Conservation (phyloP, 1,140 invertebrate species). For the Ruditapes philippinarum region DNA sequence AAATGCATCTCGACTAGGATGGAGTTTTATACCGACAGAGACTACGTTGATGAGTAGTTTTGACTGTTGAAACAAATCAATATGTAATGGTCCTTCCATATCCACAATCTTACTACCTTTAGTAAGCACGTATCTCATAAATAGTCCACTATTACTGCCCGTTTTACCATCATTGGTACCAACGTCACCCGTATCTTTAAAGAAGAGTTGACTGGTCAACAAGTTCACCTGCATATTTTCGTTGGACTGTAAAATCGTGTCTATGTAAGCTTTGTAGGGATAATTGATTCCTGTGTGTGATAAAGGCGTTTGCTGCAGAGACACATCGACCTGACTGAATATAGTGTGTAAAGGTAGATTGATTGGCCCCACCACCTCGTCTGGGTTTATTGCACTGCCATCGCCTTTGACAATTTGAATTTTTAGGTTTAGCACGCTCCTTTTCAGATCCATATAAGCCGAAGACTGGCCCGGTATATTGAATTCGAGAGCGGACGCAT, state of each 20-base stretch:
- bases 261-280: constrained; percentile 67
- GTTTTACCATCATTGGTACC: constrained; percentile 22
- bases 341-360: constrained; percentile 53
- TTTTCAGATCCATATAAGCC: constrained; percentile 54
- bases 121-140: background rate
- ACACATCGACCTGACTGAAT: constrained; percentile 24
- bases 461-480: background rate
- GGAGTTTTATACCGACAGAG: constrained; percentile 16
- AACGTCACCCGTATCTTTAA: constrained; percentile 42
- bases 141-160: background rate
- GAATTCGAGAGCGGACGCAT: no score
- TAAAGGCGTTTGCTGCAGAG: constrained; percentile 55
- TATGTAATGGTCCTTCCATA: constrained; percentile 44
- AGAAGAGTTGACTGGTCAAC: constrained; percentile 21
- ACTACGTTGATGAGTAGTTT: constrained; percentile 22
- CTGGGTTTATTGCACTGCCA: background rate
- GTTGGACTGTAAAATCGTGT: constrained; percentile 37
- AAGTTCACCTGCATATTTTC: background rate
- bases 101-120: constrained; percentile 43
- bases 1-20: background rate
- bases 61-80: constrained; percentile 61
- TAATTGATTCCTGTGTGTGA: constrained; percentile 44
- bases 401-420: background rate
- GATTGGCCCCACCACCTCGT: constrained; percentile 8
- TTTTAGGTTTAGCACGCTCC: background rate